Base-by-base conservation (phyloP, 2,797 vertebrate species). In the Sylvia borin region DNA sequence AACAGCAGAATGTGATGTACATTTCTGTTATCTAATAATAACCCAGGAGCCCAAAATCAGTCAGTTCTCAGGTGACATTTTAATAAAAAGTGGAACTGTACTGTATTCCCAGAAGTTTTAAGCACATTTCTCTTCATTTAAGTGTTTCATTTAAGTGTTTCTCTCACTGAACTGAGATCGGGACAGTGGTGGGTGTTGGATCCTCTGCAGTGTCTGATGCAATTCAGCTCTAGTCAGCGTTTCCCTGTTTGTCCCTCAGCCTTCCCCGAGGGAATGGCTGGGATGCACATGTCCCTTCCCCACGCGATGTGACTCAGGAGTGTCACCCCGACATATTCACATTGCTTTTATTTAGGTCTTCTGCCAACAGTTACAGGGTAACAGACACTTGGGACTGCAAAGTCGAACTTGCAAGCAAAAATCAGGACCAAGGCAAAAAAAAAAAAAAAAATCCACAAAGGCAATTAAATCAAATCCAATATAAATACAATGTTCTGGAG, bases 261-360 rank as follows among this genome's bases (percentile, higher is more conserved):
- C 67, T 29, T 43, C 42, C 74, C 45, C 2, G 0, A 45, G 61
- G 42, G 76, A 68, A 55, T 12, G 34, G 20, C 29, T n/a, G 66
- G 50, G 17, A 71, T 45, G 50, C 0, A 2, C 83, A 7, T 2
- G n/a, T 24, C 34, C 85, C 82, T 31, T 80, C 78, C 86, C 93
- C 81, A 45, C 6, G 0, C 16, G 7, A n/a, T 62, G 81, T 27
- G 58, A 96, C 93, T 93, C 92, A 95, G 92, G 51, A 94, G 57
- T 34, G 47, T 85, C 93, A 96, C 92, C 92, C 74, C 81, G 12
- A 34, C 21, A 7, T 73, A 29, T 83, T 93, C 96, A 95, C 95
- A 94, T 83, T 90, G 93, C 95, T 96, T 97, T 97, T 97, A 96
- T 96, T 96, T 96, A 96, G 86, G 88, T 92, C 88, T 95, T 94